Base-by-base conservation (phyloP, 2,797 vertebrate species). In the Enteromius argenteus region DNA sequence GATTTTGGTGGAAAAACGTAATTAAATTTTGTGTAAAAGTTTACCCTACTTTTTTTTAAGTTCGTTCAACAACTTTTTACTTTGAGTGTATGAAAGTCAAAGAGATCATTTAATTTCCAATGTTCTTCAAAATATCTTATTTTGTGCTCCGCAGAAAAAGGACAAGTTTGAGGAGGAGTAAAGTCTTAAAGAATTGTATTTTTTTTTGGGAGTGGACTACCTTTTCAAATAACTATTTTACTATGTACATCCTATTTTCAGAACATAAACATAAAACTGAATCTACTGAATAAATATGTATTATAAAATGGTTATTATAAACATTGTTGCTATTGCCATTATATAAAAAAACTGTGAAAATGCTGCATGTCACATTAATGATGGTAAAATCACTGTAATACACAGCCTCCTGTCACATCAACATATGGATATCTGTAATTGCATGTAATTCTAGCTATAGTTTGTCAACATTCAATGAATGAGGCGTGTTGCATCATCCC, bases 361-460 rank as follows among this genome's bases (percentile, higher is more conserved):
- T 44, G 56, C 37, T 11, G 37, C 3, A 2, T 77, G 74, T 42
- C 37, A 62, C 23, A 17, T 62, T 78, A 27, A 77, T 69, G 44
- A 56, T 35, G 64, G 11, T 53, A 37, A 72, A 74, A 83, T 62
- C 58, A 66, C 21, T 23, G 58, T 64, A 83, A 60, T 62, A 39
- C 69, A 74, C 39, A 15, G 15, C 15, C 23, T 19, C 56, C 35
- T 75, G 58, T 58, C 72, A 56, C 9, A 60, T 60, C 46, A 84
- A n/a, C 72, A 77, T 56, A 75, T 75, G 73, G 46, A 75, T 58
- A 27, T 69, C 46, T 44, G 64, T 68, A 77, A 78, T 62, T 78
- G 75, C n/a, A n/a, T 62, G 75, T 78, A 78, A 78, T 62, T 44
- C 75, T 62, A 62, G 75, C 23, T 44, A 39, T 39, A 78, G 75